phyloP scores from a whole-genome alignment of 2,797 vertebrate genomes.

The Neopelma chrysocephalum region DNA sequence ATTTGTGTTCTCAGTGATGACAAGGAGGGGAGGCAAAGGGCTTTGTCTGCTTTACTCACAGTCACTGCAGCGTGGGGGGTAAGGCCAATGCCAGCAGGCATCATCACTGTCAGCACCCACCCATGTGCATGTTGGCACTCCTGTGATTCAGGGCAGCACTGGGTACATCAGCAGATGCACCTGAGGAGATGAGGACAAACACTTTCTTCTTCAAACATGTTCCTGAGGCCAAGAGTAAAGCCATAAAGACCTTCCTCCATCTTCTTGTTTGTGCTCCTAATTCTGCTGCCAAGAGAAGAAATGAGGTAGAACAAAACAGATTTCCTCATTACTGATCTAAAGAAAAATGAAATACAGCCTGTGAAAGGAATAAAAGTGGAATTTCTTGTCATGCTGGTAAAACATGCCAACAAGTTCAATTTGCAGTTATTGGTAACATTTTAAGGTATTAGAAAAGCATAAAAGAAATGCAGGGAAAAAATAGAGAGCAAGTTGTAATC shows the following conservation, averaged over 20 bases:
- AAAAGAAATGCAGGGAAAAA: not conserved
- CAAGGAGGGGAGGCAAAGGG: not conserved
- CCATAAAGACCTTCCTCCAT: not conserved
- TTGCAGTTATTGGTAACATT: not conserved
- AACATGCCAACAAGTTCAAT: not conserved
- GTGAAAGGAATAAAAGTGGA: not conserved
- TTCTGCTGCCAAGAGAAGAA: not conserved
- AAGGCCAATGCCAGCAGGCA: not conserved
- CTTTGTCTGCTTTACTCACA: not conserved
- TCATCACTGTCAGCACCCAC: not conserved
- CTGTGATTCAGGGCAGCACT: not conserved
- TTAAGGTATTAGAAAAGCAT: not conserved
- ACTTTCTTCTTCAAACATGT: not conserved
- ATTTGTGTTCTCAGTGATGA: not conserved
- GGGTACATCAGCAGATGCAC: not conserved
- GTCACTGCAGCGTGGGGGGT: not conserved
- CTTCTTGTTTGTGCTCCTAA: not conserved
- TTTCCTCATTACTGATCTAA: not conserved
- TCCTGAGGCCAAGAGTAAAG: not conserved
- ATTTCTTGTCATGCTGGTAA: not conserved
- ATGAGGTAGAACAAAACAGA: not conserved
- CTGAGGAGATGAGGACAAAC: not conserved
- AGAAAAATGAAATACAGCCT: not conserved
- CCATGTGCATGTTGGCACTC: accelerated
- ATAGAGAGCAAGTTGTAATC: not conserved